Base-by-base conservation (phyloP, 2,113 vertebrate genomes). In the Percina caprodes region DNA sequence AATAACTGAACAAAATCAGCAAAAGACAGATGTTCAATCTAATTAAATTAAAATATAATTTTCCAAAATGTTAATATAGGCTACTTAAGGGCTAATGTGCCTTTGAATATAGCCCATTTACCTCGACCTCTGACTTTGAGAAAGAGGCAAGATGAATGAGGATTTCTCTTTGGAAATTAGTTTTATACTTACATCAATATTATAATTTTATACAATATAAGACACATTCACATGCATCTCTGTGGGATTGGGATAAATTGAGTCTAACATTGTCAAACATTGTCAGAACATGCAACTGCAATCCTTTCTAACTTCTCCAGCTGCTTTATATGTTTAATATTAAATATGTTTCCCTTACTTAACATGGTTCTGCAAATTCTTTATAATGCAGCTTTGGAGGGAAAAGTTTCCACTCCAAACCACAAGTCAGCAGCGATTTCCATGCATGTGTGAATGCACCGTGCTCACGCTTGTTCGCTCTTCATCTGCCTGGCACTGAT, bases 311-410 rank as follows among this genome's bases (percentile, higher is more conserved):
- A 39, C 12, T 73, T 35, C 15, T 19, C 42, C 49, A 82, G 80
- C 61, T 79, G 74, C 63, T 3, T 72, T 35, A 23, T 84, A 55
- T 52, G 13, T 23, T 21, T 5, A n/a, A 46, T 67, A 30, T 77
- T 42, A 2, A 2, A 56, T n/a, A 42, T 23, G 45, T 58, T 67
- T 60, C 24, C 56, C 60, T 87, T 82, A 86, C 74, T 60, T 65
- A 74, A 90, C 70, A 81, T 74, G 61, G 82, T 86, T 89, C 77
- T 69, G 71, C 78, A 89, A 60, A 89, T 92, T 86, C 67, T 76
- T 83, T 46, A 61, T 58, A 56, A 68, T 69, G 69, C 60, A 56
- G 58, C 82, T 84, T 77, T 58, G 18, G 60, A 69, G 42, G 76
- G 68, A 65, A 65, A 89, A 69, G 61, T 79, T 79, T 86, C 81